Evolutionary conservation across 2,888 invertebrate species (phyloP), one percentile per base, ranked within the genome.

Genomic region (Timema cristinae): DNA sequence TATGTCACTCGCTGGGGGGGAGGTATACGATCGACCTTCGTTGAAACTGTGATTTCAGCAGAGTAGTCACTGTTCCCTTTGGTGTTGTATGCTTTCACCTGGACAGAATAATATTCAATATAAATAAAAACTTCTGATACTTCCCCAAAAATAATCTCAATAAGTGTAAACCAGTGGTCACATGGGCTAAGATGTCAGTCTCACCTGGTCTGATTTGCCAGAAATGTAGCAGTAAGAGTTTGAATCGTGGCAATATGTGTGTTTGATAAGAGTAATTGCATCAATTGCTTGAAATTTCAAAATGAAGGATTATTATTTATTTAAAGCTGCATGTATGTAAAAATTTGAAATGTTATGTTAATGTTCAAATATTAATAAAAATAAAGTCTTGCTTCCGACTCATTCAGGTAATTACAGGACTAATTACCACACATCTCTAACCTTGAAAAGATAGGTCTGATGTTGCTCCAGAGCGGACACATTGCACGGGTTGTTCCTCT

Each of bases 51-150:
- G 66, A 93, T 89, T 80, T 94, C 94, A 78, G 93, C 92, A 0
- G 95, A 95, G 79, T 91, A 93, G 76, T 93, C 92, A 74, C 95
- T 95, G 76, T 91, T 89, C 15, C 94, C 94, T 81, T 93, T 93
- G 0, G 93, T 91, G 80, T 95, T 96, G 75, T 93, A 87, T 0
- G 95, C 95, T 83, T 93, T 94, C 73, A 93, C 89, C 89, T 90
- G 81, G 8, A 81, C 79, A 71, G 68, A 50, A 71, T 47, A 15
- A 11, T 47, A 8, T 11, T 48, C 16, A 0, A 6, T 15, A 48
- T 68, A 68, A 11, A 15, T 67, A 16, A 4, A 66, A 9, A 48
- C n/a, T 8, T n/a, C n/a, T 10, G 66, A 2, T 48, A 16, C 15
- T 2, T 32, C 5, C 8, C 56, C 2, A 13, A 68, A 68, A 68